Evolutionary conservation across 2,888 invertebrate genomes (phyloP), one percentile per base, ranked within the genome.

Genomic region (Ecliptopera silaceata): DNA sequence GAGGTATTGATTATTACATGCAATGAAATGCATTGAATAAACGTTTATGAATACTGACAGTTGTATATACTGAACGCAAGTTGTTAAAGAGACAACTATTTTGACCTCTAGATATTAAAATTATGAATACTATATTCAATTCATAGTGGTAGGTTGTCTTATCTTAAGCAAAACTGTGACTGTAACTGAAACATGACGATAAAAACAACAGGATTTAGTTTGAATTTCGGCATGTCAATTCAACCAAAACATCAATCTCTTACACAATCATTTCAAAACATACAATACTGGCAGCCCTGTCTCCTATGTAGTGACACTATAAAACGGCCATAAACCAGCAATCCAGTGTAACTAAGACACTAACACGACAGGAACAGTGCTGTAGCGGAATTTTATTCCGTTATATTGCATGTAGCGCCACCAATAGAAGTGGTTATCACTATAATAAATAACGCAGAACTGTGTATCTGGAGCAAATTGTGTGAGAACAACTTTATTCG

Each of bases 291-390:
- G 51, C 60, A 61, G 47, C 64, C 64, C 66, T 61, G 52, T 48
- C 46, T 54, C 44, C 41, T 61, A 38, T 65, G 62, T 63, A 65
- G 45, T 64, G 64, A 61, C 61, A 69, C 66, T 65, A 53, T 70
- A 75, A 80, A 80, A 80, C 69, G 69, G 71, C 71, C 75, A 80
- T 83, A 84, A 83, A 82, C 75, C 75, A 79, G 65, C 68, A 69
- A 68, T 72, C 69, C 67, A 71, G 77, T 79, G 79, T 82, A 78
- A 78, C 75, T 72, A 74, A 77, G 76, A 79, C 77, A 69, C 74
- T 66, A 68, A 86, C 86, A 84, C 75, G 87, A 79, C 86, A 81
- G 75, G 70, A 75, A 84, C 88, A 83, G 68, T 72, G 76, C 69
- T 75, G 72, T 65, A 64, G 60, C 72, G 79, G 75, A 77, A 79